Base-by-base conservation (phyloP, 1,140 invertebrate species). In the Hirudo medicinalis region DNA sequence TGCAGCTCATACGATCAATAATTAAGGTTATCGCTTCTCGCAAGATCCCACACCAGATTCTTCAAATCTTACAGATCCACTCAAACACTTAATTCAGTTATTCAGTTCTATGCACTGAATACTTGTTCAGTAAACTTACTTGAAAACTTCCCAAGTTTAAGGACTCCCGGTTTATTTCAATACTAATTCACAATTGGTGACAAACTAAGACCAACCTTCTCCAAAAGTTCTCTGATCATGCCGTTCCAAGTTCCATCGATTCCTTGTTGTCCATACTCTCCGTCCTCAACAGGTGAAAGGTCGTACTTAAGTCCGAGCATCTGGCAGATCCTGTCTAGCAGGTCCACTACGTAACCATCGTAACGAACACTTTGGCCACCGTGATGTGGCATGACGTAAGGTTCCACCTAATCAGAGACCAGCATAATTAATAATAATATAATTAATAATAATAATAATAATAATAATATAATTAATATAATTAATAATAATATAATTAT, bases 221-320 rank as follows among this genome's bases (percentile, higher is more conserved):
- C 40, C 71, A 67, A 55, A 20, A 74, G 27, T 57, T 74, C 67
- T 13, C 72, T 49, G 11, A 74, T 71, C 54, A 74, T 70, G 0
- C 74, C 74, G 54, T 73, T 71, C 74, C 74, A 74, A n/a, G 67
- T 73, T 22, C 74, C 74, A 54, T 74, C 74, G 20, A 55, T 9
- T 20, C 49, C 70, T 29, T 55, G 54, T n/a, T 63, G 67, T 36
- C 74, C 74, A 49, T 73, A 74, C 32, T 70, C 54, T 29, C 71
- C 71, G 60, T 74, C 73, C 2, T 36, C n/a, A 19, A 70, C 67
- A 20, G 60, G 57, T n/a, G 9, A 17, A 15, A 74, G 19, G 29
- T 70, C 36, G 67, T 71, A 74, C 54, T 74, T 70, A 0, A 75
- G 54, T 25, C 74, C 72, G 55, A 72, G 66, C 36, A 73, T 69